These are phyloP conservation scores for Hyaena hyaena DNA, from an alignment of 2,113 vertebrate genomes.

Conservation along the genomic window DNA sequence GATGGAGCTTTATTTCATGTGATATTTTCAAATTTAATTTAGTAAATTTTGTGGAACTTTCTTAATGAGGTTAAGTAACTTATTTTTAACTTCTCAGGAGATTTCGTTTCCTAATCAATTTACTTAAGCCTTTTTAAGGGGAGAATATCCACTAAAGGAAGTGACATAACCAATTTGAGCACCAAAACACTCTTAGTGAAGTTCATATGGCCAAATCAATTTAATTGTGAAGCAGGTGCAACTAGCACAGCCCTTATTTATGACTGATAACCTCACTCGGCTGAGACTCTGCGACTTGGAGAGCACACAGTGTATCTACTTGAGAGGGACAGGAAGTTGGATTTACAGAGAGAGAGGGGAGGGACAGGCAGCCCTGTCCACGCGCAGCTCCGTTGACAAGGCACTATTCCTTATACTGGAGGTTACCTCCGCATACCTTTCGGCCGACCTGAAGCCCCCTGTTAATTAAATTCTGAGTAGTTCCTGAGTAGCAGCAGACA, in stretches of 20 bases:
- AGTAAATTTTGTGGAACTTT: constrained; percentile 61
- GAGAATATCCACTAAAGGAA: constrained; percentile 29
- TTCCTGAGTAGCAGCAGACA: constrained; percentile 68
- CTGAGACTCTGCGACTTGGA: constrained; percentile 13
- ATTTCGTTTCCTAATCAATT: constrained; percentile 58
- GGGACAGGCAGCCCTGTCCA: neutral
- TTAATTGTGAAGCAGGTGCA: neutral
- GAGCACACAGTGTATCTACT: neutral
- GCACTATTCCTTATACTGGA: neutral
- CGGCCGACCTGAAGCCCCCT: constrained; percentile 52
- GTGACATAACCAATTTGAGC: neutral
- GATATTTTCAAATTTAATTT: constrained; percentile 62
- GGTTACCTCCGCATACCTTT: constrained; percentile 40
- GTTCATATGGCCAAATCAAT: neutral
- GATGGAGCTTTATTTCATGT: constrained; percentile 30
- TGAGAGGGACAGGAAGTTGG: neutral
- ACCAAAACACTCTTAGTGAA: constrained; percentile 40
- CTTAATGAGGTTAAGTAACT: constrained; percentile 64
- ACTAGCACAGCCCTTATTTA: neutral
- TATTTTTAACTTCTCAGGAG: constrained; percentile 63
- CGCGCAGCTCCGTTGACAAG: neutral
- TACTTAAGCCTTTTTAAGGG: constrained; percentile 56
- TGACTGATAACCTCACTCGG: constrained; percentile 33
- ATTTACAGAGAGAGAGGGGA: constrained; percentile 33
- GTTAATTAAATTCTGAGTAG: constrained; percentile 78